Evolutionary conservation across 1,140 invertebrate species (phyloP).

Genomic region (Lysiphlebus fabarum): DNA sequence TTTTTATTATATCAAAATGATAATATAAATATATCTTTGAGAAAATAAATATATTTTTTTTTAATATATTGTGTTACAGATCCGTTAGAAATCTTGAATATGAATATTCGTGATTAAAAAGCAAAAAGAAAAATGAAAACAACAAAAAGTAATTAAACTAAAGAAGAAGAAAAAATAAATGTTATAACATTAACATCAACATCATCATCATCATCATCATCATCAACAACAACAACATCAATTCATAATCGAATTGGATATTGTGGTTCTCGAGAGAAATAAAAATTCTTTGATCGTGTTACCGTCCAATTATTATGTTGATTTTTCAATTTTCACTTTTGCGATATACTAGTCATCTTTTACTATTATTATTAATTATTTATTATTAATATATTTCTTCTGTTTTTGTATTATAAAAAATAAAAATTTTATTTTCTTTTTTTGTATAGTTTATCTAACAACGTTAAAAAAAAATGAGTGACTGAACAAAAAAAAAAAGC

Average conservation of each 20-base stretch:
- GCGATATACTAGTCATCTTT: no score
- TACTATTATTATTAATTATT: no score
- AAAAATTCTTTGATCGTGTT: conserved; percentile 21
- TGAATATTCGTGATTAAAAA: conserved; percentile 20
- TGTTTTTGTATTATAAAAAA: no score
- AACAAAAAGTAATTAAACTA: not conserved
- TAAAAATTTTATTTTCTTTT: no score
- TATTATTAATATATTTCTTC: no score
- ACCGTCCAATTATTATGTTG: no score
- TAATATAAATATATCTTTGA: not conserved
- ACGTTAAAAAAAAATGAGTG: no score
- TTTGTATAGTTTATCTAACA: no score
- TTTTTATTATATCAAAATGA: not conserved
- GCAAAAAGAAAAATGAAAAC: not conserved
- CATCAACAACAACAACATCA: conserved; percentile 2
- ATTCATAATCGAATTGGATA: not conserved
- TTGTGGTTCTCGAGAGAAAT: not conserved
- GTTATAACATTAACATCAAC: conserved; percentile 20
- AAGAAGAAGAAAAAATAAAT: not conserved
- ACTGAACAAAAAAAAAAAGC: no score
- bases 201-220: not conserved
- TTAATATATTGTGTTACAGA: conserved; percentile 24
- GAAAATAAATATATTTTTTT: conserved; percentile 6
- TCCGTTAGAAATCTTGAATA: conserved; percentile 31
- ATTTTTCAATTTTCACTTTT: no score